A percentile compares a stretch with the other conserved stretches of the same genome.
These are phyloP conservation scores for Digitonthophagus gazella DNA, from an alignment of 2,888 invertebrate species.

Conservation along the genomic window DNA sequence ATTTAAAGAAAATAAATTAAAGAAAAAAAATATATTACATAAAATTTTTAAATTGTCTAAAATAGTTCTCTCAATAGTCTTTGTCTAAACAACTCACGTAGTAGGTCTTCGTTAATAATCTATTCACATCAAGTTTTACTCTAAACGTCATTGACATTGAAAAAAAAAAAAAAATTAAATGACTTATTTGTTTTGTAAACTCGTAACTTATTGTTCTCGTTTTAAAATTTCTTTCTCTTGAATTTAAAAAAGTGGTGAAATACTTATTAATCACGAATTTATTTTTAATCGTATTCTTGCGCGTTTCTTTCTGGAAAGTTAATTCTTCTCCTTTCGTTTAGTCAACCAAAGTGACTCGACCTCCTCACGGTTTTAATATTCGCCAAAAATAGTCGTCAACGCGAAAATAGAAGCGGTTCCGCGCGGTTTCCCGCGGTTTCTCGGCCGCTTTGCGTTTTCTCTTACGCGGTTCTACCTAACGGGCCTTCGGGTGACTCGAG, in stretches of 20 bases:
- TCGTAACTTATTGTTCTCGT: no score
- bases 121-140: neutral
- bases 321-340: constrained; percentile 9
- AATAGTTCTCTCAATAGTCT: no score
- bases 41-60: no score
- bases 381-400: neutral
- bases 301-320: neutral
- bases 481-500: neutral
- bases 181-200: no score
- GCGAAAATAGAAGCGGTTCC: neutral
- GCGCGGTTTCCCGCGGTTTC: neutral
- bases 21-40: no score
- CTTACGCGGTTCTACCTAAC: neutral
- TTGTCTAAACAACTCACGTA: neutral
- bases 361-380: neutral
- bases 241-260: no score
- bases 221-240: no score
- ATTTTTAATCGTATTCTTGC: neutral
- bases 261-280: no score
- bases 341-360: constrained; percentile 23
- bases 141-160: neutral
- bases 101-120: neutral
- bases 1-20: no score
- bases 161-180: neutral
- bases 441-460: neutral